Percentiles rank a stretch among this genome's conserved stretches.
These are phyloP conservation scores for Machimus atricapillus DNA, from an alignment of 2,888 invertebrate species.

Conservation along the genomic window DNA sequence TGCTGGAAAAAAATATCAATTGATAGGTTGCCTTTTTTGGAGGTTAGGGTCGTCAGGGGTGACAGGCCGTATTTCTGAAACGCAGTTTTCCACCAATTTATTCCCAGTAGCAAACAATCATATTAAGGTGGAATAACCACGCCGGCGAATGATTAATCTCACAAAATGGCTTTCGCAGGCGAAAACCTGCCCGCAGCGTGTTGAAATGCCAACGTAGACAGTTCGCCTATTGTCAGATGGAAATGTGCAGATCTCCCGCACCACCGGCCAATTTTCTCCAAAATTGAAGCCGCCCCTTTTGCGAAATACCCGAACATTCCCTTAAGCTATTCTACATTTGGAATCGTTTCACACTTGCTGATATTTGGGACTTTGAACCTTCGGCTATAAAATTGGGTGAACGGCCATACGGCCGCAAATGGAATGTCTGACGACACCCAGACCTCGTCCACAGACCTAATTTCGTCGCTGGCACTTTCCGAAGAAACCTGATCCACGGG, in stretches of 20 bases:
- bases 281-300: background rate
- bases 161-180: background rate
- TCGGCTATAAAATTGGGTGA: conserved; percentile 33
- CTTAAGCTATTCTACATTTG: background rate
- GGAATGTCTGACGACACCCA: conserved; percentile 36
- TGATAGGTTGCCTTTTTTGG: background rate
- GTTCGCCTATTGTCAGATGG: conserved; percentile 8
- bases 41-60: background rate
- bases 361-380: conserved; percentile 6
- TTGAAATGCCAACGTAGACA: conserved; percentile 49
- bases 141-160: background rate
- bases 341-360: background rate
- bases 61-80: background rate
- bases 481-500: background rate
- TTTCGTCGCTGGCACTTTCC: conserved; percentile 7
- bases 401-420: conserved; percentile 20
- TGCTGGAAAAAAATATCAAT: background rate
- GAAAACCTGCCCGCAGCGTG: conserved; percentile 46
- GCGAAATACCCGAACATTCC: conserved; percentile 49
- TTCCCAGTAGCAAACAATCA: background rate
- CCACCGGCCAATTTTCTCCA: background rate
- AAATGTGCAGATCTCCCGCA: background rate
- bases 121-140: background rate
- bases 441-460: conserved; percentile 5
- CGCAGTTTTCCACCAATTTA: background rate